These are phyloP conservation scores for Coreius guichenoti DNA, from an alignment of 2,797 vertebrate genomes.

Conservation along the genomic window DNA sequence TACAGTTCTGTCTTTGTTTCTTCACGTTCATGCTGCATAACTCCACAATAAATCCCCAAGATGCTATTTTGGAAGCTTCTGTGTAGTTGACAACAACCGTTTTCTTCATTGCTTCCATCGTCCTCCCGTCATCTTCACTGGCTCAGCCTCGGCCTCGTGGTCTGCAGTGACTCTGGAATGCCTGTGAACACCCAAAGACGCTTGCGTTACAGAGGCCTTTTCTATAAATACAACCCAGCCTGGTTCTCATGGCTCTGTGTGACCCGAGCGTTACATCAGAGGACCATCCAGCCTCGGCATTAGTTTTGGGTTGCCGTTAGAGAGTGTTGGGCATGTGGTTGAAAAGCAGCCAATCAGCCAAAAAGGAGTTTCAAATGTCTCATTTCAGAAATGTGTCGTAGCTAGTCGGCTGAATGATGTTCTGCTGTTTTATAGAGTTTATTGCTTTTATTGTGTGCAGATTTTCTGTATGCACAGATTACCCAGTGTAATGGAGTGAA, in stretches of 20 bases:
- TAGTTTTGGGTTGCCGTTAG: conserved; percentile 41
- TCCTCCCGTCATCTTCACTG: conserved; percentile 60
- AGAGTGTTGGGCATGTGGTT: background rate
- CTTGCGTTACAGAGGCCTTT: conserved; percentile 42
- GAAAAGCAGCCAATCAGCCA: background rate
- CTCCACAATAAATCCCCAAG: background rate
- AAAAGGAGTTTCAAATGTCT: background rate
- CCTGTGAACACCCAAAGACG: conserved; percentile 70
- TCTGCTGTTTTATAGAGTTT: background rate
- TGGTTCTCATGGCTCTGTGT: conserved; percentile 79
- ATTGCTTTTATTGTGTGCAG: background rate
- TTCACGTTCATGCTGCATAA: background rate
- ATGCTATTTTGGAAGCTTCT: background rate
- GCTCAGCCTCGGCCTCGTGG: conserved; percentile 54
- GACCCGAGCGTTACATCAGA: conserved; percentile 44
- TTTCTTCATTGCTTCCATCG: conserved; percentile 22
- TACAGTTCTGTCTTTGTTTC: background rate
- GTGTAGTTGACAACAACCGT: background rate
- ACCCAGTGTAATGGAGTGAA: background rate
- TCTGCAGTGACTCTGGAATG: conserved; percentile 75
- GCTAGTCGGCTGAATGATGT: background rate
- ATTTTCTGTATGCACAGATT: background rate
- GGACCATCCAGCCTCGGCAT: conserved; percentile 14
- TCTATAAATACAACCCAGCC: conserved; percentile 77
- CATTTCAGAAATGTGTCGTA: background rate